Percentiles rank a stretch among this genome's conserved stretches.
phyloP scores from a whole-genome alignment of 2,888 invertebrate genomes.

The Hartigia nigra region DNA sequence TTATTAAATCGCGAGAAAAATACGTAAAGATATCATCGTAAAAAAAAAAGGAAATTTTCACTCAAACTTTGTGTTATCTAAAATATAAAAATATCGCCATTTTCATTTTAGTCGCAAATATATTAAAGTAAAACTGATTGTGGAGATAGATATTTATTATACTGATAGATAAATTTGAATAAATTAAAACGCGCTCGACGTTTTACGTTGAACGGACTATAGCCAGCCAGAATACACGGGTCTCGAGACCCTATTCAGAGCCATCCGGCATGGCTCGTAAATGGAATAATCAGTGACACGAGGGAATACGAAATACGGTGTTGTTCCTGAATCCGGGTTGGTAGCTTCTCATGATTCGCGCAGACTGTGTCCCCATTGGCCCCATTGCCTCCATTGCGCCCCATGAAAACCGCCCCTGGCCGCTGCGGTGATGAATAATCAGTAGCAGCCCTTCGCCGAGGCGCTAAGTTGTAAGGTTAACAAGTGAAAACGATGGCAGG shows the following conservation, averaged over 20 bases:
- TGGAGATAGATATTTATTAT: background rate
- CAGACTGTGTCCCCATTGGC: conserved; percentile 36
- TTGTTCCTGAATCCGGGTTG: conserved; percentile 40
- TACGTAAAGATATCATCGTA: no score
- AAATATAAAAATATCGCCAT: background rate
- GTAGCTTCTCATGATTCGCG: conserved; percentile 5
- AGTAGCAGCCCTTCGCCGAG: conserved; percentile 36
- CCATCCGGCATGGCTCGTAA: conserved; percentile 52
- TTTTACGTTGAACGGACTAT: background rate
- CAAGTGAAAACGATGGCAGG: conserved; percentile 36
- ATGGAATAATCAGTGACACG: conserved; percentile 61
- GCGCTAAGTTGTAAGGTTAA: conserved; percentile 47
- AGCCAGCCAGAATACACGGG: conserved; percentile 26
- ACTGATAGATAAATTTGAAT: background rate
- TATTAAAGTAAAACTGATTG: no score
- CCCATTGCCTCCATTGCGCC: conserved; percentile 24
- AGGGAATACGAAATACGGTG: conserved; percentile 51
- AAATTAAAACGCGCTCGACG: background rate
- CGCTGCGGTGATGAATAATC: conserved; percentile 51
- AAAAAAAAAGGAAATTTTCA: background rate
- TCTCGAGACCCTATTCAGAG: conserved; percentile 52
- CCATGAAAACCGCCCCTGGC: conserved; percentile 20
- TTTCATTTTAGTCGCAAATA: background rate
- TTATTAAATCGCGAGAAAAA: background rate
- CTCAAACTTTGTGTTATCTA: background rate